Base-by-base conservation (phyloP, 1,140 invertebrate genomes). In the Aphidius ervi region DNA sequence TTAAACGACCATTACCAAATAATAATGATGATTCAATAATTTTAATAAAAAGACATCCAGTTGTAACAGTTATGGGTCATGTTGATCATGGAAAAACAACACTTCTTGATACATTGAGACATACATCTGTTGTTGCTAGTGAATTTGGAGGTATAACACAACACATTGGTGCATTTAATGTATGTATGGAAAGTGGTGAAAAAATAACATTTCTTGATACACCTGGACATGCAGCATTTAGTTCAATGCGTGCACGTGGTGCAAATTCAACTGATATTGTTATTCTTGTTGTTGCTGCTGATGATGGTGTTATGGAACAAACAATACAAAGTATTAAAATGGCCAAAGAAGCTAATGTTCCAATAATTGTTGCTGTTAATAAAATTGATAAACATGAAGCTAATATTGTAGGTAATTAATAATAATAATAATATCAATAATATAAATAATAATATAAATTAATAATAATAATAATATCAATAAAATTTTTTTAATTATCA, bases 131-230 rank as follows among this genome's bases (percentile, higher is more conserved):
- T 46, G 96, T 95, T 0, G 85, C 89, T 20, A 82, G 87, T 45
- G 98, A 99, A 83, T 97, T 96, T 81, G 98, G 98, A n/a, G 98
- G 98, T 16, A 99, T 99, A 48, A 99, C 98, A 0, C 98, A 99
- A 78, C 97, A 99, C 77, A 99, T 99, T 75, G 98, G 97, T 63
- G 98, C 98, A 43, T 99, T 99, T 81, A 89, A 90, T 73, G 92
- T 93, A 20, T 82, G 77, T 37, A 70, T 93, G 45, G 68, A 83
- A n/a, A 85, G 81, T 47, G 88, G 87, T 3, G 87, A 92, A 49
- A 82, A 73, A 50, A 88, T 98, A 43, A 99, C 97, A 7, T 99
- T 99, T 83, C 74, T 99, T 56, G 97, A 99, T 77, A 99, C 97
- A n/a, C 97, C 97, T n/a, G 97, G 97, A 0, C 97, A 99, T 83